Evolutionary conservation across 2,113 vertebrate genomes (phyloP).

Genomic region (Atrichornis clamosus): DNA sequence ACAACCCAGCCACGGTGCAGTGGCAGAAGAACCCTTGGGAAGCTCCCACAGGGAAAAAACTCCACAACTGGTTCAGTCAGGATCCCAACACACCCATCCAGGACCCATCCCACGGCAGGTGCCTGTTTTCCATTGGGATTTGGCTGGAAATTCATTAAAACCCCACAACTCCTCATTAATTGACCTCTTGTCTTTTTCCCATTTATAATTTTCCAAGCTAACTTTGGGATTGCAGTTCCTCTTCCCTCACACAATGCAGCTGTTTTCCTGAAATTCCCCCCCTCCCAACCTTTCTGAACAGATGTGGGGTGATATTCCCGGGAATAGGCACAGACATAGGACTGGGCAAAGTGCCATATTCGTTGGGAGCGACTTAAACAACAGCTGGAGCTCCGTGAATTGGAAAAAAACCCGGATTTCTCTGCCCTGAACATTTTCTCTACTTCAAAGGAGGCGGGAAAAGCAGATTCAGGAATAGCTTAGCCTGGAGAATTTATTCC

Average conservation of each 20-base stretch:
- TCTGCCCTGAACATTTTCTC: not conserved
- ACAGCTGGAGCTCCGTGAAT: not conserved
- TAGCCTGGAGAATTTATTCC: not conserved
- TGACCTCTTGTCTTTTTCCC: not conserved
- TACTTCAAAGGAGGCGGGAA: not conserved
- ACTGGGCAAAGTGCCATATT: not conserved
- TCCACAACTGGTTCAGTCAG: not conserved
- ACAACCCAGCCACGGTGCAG: not conserved
- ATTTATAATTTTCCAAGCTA: not conserved
- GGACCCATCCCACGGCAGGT: not conserved
- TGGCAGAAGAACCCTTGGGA: not conserved
- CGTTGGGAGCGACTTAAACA: not conserved
- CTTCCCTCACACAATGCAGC: fast-evolving
- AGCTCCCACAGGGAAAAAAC: not conserved
- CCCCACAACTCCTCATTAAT: not conserved
- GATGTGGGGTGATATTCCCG: fast-evolving
- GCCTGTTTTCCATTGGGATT: not conserved
- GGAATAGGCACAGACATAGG: not conserved
- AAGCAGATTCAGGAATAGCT: not conserved
- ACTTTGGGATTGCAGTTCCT: not conserved
- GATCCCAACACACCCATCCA: not conserved
- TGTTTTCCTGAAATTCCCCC: not conserved
- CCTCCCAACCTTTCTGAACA: not conserved
- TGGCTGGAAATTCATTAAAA: not conserved
- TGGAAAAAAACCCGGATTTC: not conserved